Evolutionary conservation across 2,113 vertebrate genomes (phyloP).

Genomic region (rabbit (Oryctolagus cuniculus)): DNA sequence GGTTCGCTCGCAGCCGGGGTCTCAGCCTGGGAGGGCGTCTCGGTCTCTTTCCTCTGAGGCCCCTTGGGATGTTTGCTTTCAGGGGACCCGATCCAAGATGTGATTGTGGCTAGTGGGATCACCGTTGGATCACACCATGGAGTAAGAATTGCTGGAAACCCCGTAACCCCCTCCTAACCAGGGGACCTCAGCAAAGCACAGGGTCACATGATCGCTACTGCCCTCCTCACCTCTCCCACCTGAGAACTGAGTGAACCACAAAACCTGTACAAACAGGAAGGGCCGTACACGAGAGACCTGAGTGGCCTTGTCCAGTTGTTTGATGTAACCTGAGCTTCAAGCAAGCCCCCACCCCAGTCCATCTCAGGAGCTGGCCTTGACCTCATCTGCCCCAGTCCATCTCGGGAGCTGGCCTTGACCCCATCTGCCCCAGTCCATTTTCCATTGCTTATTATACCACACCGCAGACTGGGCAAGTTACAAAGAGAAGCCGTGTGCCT

Average conservation of each 20-base stretch:
- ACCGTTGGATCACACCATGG: background rate
- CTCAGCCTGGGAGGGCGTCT: background rate
- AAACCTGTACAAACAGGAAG: background rate
- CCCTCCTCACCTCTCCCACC: background rate
- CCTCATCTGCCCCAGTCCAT: background rate
- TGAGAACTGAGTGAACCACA: background rate
- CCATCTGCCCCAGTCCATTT: background rate
- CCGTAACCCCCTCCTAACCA: background rate
- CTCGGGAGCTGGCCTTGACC: background rate
- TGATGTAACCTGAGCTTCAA: background rate
- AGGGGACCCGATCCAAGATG: constrained; percentile 3
- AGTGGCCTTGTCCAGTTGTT: background rate
- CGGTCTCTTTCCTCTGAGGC: background rate
- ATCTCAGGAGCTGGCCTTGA: background rate
- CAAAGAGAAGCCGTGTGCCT: no score
- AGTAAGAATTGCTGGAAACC: background rate
- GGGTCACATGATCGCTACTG: background rate
- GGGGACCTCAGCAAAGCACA: background rate
- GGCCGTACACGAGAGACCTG: background rate
- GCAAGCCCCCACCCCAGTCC: background rate
- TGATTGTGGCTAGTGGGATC: background rate
- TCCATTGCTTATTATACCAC: no score
- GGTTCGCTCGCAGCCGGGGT: background rate
- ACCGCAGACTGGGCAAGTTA: no score
- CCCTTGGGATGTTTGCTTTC: background rate